A percentile compares a stretch with the other conserved stretches of the same genome.
phyloP scores from a whole-genome alignment of 1,140 invertebrate genomes.

The Sinella curviseta region DNA sequence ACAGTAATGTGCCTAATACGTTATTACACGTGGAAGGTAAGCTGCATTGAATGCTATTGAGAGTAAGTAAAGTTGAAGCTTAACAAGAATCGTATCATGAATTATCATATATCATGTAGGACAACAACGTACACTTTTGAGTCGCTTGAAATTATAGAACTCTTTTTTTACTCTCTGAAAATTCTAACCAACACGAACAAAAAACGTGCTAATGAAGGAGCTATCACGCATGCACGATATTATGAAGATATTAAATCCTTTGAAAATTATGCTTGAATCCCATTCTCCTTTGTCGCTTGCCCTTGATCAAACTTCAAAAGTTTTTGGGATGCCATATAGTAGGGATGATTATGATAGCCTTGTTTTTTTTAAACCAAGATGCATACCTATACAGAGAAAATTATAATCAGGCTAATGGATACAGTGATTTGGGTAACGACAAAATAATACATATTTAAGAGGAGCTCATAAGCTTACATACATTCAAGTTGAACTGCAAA shows the following conservation, averaged over 20 bases:
- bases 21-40: neutral
- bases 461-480: too few relatives aligned
- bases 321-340: neutral
- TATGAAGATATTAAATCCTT: neutral
- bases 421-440: neutral
- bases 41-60: neutral
- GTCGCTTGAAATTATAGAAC: neutral
- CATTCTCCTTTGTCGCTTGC: neutral
- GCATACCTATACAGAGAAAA: too few relatives aligned
- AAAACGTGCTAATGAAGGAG: neutral
- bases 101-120: neutral
- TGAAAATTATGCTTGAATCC: neutral
- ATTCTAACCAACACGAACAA: neutral
- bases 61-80: neutral
- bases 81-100: neutral
- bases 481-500: too few relatives aligned
- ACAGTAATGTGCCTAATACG: neutral
- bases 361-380: too few relatives aligned
- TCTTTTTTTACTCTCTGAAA: too few relatives aligned
- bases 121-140: neutral
- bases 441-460: conserved; percentile 1
- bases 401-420: conserved; percentile 3
- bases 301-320: neutral
- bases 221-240: neutral
- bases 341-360: neutral